Base-by-base conservation (phyloP, 2,888 invertebrate genomes). In the Frankliniella fusca region DNA sequence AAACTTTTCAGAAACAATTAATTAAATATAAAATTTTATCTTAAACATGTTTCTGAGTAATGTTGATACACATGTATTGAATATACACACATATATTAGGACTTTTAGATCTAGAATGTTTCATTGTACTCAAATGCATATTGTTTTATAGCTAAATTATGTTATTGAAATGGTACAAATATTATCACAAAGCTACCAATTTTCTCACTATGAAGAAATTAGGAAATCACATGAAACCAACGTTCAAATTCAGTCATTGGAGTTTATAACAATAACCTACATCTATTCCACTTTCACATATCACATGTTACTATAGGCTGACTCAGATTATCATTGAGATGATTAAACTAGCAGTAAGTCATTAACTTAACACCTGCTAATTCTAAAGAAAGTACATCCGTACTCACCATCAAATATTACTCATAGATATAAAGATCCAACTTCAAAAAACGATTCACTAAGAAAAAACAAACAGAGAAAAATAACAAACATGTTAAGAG, bases 161-260 rank as follows among this genome's bases (percentile, higher is more conserved):
- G 10, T 11, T 27, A 20, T 18, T 61, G n/a, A 27, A 76, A 12
- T 76, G 70, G 70, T 76, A 76, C 70, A 76, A 76, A 76, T 76
- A 76, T 76, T 76, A 76, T 76, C 70, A 76, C 70, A 76, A 76
- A 27, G 23, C 27, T 76, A 23, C 70, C 70, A 76, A 23, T 12
- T 23, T 76, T 27, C 70, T 15, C 18, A 61, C n/a, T 23, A 27
- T 76, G 12, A 76, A 76, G 27, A 23, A 76, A 27, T 27, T 76
- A 27, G 27, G 70, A 27, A 27, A 23, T 76, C 70, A 76, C 70
- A 70, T 70, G 0, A 76, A 76, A 8, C 23, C 70, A 76, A 76
- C 12, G 12, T 76, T 27, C 23, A 76, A 76, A 23, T 12, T 76
- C 70, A 76, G 70, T 76, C 70, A 76, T 76, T 76, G 70, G 70